Evolutionary conservation across 2,113 vertebrate genomes (phyloP).

Genomic region (Phalacrocorax brasilianus): DNA sequence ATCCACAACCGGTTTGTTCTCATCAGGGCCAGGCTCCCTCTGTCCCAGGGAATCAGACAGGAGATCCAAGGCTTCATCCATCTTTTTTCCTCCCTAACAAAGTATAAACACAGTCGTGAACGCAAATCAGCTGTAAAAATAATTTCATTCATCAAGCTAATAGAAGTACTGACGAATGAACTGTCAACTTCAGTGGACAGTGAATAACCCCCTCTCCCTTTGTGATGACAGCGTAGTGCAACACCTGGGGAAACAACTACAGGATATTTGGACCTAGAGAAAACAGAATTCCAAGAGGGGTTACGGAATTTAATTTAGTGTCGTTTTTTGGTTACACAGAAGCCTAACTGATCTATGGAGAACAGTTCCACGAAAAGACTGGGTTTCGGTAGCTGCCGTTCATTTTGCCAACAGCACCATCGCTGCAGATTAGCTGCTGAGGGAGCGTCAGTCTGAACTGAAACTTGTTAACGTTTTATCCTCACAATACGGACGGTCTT

Average conservation of each 20-base stretch:
- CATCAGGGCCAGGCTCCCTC: conserved; percentile 73
- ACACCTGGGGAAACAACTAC: not conserved
- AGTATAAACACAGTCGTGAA: not conserved
- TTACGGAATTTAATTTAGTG: not conserved
- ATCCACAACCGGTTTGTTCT: conserved; percentile 75
- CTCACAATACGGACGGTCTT: not conserved
- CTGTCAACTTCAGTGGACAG: not conserved
- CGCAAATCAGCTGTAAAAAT: not conserved
- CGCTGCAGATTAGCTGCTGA: not conserved
- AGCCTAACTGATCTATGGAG: not conserved
- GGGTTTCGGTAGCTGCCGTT: not conserved
- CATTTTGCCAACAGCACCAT: not conserved
- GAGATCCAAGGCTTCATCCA: conserved; percentile 73
- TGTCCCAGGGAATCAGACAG: conserved; percentile 74
- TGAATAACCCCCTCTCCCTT: not conserved
- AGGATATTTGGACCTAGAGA: not conserved
- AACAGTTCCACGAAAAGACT: not conserved
- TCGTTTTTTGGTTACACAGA: not conserved
- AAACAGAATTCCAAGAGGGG: not conserved
- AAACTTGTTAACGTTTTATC: not conserved
- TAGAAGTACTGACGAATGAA: not conserved
- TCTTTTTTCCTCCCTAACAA: conserved; percentile 51
- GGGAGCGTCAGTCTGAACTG: not conserved
- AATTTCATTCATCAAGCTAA: not conserved
- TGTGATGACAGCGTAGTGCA: not conserved